A percentile compares a stretch with the other conserved stretches of the same genome.
Conservation (phyloP, 2,888 invertebrate genomes). For the Brachyopa scutellaris region DNA sequence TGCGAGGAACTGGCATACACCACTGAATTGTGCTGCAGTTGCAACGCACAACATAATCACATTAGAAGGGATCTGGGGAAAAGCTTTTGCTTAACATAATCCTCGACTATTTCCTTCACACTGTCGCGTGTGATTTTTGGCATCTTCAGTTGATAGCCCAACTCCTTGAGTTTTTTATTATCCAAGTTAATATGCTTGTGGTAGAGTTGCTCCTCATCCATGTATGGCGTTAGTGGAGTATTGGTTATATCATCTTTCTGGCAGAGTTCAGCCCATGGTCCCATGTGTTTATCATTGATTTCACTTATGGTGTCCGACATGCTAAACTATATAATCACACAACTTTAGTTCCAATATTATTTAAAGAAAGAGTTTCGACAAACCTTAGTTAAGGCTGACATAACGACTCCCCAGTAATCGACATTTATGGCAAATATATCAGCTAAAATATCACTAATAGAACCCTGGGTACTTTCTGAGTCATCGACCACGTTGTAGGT, state of each 20-base stretch:
- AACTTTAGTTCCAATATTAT: not conserved
- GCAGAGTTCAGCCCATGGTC: constrained; percentile 95
- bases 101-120: constrained; percentile 89
- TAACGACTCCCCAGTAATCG: constrained; percentile 92
- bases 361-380: not conserved
- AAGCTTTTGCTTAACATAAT: constrained; percentile 91
- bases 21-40: not conserved
- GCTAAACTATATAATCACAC: constrained; percentile 85
- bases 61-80: constrained; percentile 89
- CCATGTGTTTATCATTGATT: constrained; percentile 96
- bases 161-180: constrained; percentile 85
- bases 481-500: constrained; percentile 93
- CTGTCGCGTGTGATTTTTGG: constrained; percentile 85
- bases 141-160: constrained; percentile 85
- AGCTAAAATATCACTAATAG: constrained; percentile 89
- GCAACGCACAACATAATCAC: constrained; percentile 79
- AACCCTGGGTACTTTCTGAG: constrained; percentile 92
- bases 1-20: not conserved
- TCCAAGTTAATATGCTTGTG: constrained; percentile 91
- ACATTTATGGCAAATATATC: constrained; percentile 93
- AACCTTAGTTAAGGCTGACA: constrained; percentile 92
- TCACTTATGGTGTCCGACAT: constrained; percentile 92
- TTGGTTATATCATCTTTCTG: constrained; percentile 88
- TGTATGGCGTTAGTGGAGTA: constrained; percentile 94
- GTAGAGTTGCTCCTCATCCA: constrained; percentile 91